phyloP scores from a whole-genome alignment of 1,140 invertebrate species.

The Drosophila setifemur region DNA sequence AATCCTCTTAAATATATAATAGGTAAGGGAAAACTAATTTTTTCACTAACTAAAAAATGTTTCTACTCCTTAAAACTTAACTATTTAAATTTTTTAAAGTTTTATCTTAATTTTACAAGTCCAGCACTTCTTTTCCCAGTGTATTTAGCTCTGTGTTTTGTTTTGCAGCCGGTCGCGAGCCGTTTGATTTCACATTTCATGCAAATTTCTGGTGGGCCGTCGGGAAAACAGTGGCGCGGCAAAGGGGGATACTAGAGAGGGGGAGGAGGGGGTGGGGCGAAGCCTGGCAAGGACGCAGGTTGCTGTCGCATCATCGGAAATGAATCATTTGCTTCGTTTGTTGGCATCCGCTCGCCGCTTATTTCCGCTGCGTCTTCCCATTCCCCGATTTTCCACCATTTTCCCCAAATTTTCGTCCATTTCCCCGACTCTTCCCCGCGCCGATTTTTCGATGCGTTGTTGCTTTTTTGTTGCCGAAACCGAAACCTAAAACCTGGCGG shows the following conservation, averaged over 20 bases:
- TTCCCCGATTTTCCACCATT: background rate
- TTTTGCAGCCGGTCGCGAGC: slow-evolving; percentile 25
- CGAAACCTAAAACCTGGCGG: slow-evolving; percentile 29
- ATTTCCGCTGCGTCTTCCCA: slow-evolving; percentile 75
- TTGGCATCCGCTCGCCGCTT: slow-evolving; percentile 81
- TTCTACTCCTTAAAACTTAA: no score
- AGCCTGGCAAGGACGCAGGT: slow-evolving; percentile 23
- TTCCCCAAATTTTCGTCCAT: background rate
- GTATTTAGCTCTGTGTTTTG: slow-evolving; percentile 4
- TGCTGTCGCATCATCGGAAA: slow-evolving; percentile 82
- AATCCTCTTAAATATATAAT: no score
- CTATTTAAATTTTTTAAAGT: no score
- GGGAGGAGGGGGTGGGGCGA: background rate
- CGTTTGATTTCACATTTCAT: slow-evolving; percentile 78
- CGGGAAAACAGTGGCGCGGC: slow-evolving; percentile 18
- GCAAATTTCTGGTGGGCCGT: slow-evolving; percentile 72
- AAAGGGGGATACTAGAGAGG: background rate
- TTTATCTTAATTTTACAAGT: no score
- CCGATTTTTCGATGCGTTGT: background rate
- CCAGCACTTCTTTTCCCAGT: slow-evolving; percentile 1
- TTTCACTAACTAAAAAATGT: no score
- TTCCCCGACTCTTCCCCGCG: background rate
- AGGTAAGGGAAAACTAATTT: no score
- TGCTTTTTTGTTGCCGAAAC: slow-evolving; percentile 26
- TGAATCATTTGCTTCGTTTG: slow-evolving; percentile 83